Base-by-base conservation (phyloP, 1,140 invertebrate species). In the Oreohelix idahoensis region DNA sequence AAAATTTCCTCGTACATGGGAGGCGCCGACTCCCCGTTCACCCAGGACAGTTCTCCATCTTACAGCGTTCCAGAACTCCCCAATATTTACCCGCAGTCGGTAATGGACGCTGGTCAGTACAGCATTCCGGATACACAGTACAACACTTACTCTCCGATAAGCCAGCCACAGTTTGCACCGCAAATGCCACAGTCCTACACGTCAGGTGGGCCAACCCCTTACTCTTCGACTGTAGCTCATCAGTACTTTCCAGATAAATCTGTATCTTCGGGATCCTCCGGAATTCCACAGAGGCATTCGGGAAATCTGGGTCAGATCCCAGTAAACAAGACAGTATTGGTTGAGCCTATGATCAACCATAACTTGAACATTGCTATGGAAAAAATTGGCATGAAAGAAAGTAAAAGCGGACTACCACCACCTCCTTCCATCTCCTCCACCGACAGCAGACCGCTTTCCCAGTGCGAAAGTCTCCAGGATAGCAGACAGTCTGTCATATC, bases 401-500 rank as follows among this genome's bases (percentile, higher is more conserved):
- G 85, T 75, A 86, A 87, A 84, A 87, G 77, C 36, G 85, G 81
- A 29, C 78, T 87, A 79, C 81, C 83, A 1, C 83, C 85, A 1
- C 79, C 83, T 51, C 63, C 63, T 2, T 81, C 87, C 13, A 79
- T 83, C 8, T 84, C 77, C 1, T 58, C 79, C 2, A 49, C 66
- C 63, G 79, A 81, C 39, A 82, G 84, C 17, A 45, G 87, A 81
- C 89, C 86, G 8, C 71, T 84, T 66, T 88, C 89, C 0, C 80
- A 87, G n/a, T 88, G 79, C 74, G 90, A 91, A 42, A 87, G 87
- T 78, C 82, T 89, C 2, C 84, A 86, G 79, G 87, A 87, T 78
- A 92, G 90, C 83, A 79, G 91, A 53, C 87, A 89, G 36, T 92
- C 92, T 0, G 84, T 90, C 51, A 88, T 89, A 74, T 87, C 91